These are phyloP conservation scores for Trematocara zebra DNA, from an alignment of 2,113 vertebrate species.

Conservation along the genomic window DNA sequence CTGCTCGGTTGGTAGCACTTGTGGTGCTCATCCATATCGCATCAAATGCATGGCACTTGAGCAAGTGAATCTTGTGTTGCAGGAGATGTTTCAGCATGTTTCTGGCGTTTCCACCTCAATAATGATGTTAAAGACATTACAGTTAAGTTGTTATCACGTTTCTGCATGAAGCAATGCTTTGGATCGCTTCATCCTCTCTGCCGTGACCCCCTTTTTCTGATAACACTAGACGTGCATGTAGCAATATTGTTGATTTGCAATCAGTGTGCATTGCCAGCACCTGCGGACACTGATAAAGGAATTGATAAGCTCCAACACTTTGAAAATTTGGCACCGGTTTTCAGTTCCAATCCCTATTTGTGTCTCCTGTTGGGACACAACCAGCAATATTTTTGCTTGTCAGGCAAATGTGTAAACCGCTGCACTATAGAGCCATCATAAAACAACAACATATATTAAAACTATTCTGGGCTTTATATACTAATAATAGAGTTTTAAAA, in stretches of 20 bases:
- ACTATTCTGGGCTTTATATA: background rate
- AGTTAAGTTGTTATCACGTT: background rate
- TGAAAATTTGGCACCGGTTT: background rate
- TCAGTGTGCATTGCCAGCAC: background rate
- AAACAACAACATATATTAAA: background rate
- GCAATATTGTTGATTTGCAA: background rate
- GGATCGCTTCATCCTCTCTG: background rate
- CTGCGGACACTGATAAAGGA: background rate
- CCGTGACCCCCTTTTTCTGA: background rate
- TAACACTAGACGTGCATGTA: background rate
- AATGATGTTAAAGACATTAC: background rate
- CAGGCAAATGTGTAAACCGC: background rate
- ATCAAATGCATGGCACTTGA: background rate
- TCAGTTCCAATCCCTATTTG: background rate
- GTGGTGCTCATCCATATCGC: fast-evolving
- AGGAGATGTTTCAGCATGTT: background rate
- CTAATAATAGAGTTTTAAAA: background rate
- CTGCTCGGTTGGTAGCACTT: background rate
- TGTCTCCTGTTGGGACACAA: background rate
- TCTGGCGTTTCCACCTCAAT: background rate
- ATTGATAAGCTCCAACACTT: background rate
- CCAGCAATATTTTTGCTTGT: background rate
- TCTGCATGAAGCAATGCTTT: background rate
- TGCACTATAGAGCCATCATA: fast-evolving
- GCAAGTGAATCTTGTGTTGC: background rate